Conservation (phyloP, 2,113 vertebrate species). For the Centropus bengalensis region DNA sequence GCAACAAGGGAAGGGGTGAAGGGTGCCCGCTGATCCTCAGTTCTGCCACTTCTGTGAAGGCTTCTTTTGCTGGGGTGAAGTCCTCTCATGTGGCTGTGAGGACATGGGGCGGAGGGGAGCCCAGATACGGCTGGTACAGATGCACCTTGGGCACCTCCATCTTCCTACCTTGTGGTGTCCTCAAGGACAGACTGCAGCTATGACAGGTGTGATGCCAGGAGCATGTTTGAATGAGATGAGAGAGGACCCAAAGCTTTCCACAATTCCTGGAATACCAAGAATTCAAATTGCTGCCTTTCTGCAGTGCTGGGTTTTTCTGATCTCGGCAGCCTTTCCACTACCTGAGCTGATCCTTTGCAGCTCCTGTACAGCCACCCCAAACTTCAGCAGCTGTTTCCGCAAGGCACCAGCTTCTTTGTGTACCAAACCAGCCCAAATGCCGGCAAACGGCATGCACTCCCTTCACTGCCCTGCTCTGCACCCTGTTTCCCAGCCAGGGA, state of each 20-base stretch:
- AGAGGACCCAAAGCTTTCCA: not conserved
- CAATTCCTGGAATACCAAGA: not conserved
- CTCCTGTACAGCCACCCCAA: not conserved
- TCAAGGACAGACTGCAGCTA: not conserved
- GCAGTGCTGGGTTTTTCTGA: not conserved
- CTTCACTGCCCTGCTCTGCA: not conserved
- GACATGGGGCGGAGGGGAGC: not conserved
- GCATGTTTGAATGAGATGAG: rapidly evolving
- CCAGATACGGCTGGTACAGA: rapidly evolving
- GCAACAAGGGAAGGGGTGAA: not conserved
- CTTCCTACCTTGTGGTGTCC: not conserved
- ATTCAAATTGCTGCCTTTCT: not conserved
- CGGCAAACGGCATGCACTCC: not conserved
- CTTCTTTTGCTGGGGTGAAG: not conserved
- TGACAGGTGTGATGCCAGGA: not conserved
- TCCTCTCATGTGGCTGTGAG: not conserved
- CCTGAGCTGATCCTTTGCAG: not conserved
- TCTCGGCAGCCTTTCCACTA: not conserved
- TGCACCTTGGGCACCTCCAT: not conserved
- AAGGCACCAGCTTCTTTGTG: not conserved
- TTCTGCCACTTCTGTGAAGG: not conserved
- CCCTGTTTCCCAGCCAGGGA: not conserved
- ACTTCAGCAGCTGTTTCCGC: not conserved
- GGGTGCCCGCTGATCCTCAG: not conserved
- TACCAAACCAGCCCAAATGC: too few relatives aligned